Evolutionary conservation across 2,113 vertebrate species (phyloP), one percentile per base, ranked within the genome.

Genomic region (Axis porcinus): DNA sequence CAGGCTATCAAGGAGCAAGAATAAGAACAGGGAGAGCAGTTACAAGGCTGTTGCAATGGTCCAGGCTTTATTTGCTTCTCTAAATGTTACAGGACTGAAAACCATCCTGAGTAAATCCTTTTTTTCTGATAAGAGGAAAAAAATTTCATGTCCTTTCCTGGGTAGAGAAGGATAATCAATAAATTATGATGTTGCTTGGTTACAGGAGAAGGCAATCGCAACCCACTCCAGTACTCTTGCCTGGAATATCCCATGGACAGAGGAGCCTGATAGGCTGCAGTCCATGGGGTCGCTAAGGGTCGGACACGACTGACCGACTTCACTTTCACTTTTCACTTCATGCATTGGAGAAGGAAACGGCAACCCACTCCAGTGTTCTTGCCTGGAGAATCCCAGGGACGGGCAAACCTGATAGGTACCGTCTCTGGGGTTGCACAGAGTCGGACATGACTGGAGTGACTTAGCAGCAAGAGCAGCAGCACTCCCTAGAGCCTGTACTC

Each of bases 21-120:
- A 23, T 52, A 17, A 91, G 60, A 83, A 78, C 62, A 83, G 30
- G 55, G 74, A 47, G 23, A 87, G 6, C 47, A 64, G 9, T 91
- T 94, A 64, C 9, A 94, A 97, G 54, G 43, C n/a, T 88, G 1
- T 67, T 92, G 74, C 27, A 91, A 10, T 95, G 60, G 54, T 94
- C 50, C 28, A 88, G 21, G 23, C 82, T 90, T 93, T 88, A 85
- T 78, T 84, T 55, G 58, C 52, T 95, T 96, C 28, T 83, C 27
- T 83, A 94, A 95, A 91, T 93, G 82, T 94, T 57, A 85, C 1
- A 52, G 83, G 57, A 64, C 60, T 87, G 62, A 95, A 96, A 96
- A 86, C 2, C 55, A 93, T 82, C 28, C 60, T 83, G 85, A 8
- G 36, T 86, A 89, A 95, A 93, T 86, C 86, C 17, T 60, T 43